A percentile compares a stretch with the other conserved stretches of the same genome.
phyloP scores from a whole-genome alignment of 2,797 vertebrate genomes.

The Buphagus erythrorhynchus region DNA sequence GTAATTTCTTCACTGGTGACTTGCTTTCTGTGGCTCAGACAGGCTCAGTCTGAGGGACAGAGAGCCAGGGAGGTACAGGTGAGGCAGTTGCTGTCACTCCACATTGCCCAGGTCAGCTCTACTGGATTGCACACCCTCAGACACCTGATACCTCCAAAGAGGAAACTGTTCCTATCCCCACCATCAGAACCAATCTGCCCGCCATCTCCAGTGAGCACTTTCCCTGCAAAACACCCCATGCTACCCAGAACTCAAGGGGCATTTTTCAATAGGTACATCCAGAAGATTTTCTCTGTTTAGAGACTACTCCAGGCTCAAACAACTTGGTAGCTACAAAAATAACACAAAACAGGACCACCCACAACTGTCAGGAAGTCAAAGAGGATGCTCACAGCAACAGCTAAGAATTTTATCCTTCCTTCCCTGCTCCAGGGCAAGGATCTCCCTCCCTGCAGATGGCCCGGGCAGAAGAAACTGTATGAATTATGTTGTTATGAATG shows the following conservation, averaged over 20 bases:
- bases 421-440: background rate
- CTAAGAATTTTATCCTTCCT: background rate
- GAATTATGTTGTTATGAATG: background rate
- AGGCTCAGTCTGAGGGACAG: background rate
- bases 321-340: background rate
- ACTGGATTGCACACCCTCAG: background rate
- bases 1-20: background rate
- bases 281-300: background rate
- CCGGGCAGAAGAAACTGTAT: background rate
- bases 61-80: background rate
- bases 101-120: background rate
- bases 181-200: background rate
- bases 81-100: background rate
- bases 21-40: background rate
- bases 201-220: background rate
- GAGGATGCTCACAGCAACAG: background rate
- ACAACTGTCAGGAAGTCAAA: background rate
- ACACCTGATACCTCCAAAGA: background rate
- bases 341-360: background rate
- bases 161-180: rapidly evolving
- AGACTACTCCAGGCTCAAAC: background rate
- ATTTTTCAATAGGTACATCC: background rate
- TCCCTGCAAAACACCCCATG: background rate
- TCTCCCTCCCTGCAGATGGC: background rate
- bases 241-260: background rate